Evolutionary conservation across 2,888 invertebrate genomes (phyloP), one percentile per base, ranked within the genome.

Genomic region (Germaria angustata): DNA sequence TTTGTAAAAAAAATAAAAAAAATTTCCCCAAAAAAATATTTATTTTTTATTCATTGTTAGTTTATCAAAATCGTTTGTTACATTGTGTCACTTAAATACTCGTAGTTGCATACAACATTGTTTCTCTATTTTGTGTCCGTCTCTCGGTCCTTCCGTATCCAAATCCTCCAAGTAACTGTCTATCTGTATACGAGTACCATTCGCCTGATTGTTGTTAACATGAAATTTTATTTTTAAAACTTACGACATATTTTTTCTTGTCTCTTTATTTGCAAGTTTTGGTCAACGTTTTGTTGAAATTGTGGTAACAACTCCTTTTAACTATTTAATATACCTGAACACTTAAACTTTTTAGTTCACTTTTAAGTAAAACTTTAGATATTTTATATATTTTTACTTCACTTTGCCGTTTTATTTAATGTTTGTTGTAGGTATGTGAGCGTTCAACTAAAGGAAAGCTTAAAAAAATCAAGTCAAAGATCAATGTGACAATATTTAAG

Each of bases 401-500:
- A n/a, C 11, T 36, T 51, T 61, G 32, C 39, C 7, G 36, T 46
- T 71, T 57, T 36, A 46, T 61, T 68, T 32, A 61, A 49, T 44
- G 6, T 7, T 15, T 20, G 32, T 32, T 55, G 53, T 41, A 36
- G 11, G n/a, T n/a, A n/a, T 22, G 51, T 73, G 55, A 46, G 9
- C 59, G 76, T 77, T 59, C 61, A 78, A 53, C 17, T 13, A 8
- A 57, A 57, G 15, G 15, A 72, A 49, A 61, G 22, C 49, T 8
- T 15, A 11, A 5, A 28, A 36, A 36, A 65, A 75, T 65, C 41
- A 69, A 82, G 82, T 82, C 82, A 82, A 82, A 82, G 82, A 82
- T 82, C 82, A 82, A 82, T 79, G 78, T 82, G 82, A 82, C 82
- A 82, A 82, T 57, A 73, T 57, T 61, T 59, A 68, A 69, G 63